Evolutionary conservation across 2,113 vertebrate species (phyloP).

Genomic region (Cryptomyrus ogoouensis): DNA sequence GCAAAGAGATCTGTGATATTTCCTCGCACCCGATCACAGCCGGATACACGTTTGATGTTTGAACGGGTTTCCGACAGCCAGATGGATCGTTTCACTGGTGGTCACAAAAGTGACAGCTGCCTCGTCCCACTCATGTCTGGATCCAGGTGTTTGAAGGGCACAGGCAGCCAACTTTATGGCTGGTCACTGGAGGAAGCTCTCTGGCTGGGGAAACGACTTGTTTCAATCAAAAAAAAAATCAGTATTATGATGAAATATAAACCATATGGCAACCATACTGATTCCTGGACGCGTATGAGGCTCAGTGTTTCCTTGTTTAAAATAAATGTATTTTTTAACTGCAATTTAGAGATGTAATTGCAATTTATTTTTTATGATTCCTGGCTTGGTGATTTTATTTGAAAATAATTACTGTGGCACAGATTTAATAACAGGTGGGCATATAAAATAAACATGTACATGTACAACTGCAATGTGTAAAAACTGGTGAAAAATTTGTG

Average conservation of each 20-base stretch:
- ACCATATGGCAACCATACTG: slow-evolving; percentile 4
- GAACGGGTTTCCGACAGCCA: slow-evolving; percentile 47
- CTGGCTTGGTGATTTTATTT: not conserved
- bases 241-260: slow-evolving; percentile 10
- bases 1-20: slow-evolving; percentile 39
- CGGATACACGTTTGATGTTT: not conserved
- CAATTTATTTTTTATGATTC: not conserved
- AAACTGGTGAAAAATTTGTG: not conserved
- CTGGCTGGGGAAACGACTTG: slow-evolving; percentile 8
- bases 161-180: slow-evolving; percentile 45
- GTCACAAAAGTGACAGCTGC: slow-evolving; percentile 63
- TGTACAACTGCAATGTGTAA: not conserved
- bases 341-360: not conserved
- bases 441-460: not conserved
- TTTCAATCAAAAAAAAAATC: slow-evolving; percentile 2
- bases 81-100: slow-evolving; percentile 61
- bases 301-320: not conserved
- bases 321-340: not conserved
- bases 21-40: slow-evolving; percentile 48
- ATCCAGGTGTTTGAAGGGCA: slow-evolving; percentile 51
- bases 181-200: slow-evolving; percentile 39
- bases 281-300: not conserved
- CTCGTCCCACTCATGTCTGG: slow-evolving; percentile 48
- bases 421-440: not conserved
- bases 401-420: not conserved